Conservation (phyloP, 2,888 invertebrate species). For the Chydorus sphaericus region DNA sequence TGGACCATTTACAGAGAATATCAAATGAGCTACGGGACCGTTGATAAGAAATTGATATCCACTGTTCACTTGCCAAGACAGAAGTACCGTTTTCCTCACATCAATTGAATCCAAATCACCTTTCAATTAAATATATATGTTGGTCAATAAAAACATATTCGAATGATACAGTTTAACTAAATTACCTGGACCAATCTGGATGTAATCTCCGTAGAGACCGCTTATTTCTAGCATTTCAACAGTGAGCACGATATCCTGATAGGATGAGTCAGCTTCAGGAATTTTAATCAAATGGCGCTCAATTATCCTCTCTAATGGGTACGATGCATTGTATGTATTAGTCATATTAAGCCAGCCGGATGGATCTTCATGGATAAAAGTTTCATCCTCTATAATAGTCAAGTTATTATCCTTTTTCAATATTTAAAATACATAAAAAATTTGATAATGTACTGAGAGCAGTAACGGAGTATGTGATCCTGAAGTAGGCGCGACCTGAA, state of each 20-base stretch:
- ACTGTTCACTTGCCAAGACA: background rate
- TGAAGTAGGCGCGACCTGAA: background rate
- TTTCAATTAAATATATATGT: background rate
- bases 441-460: background rate
- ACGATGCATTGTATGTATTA: no score
- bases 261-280: background rate
- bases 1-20: background rate
- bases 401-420: no score
- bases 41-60: background rate
- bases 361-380: no score
- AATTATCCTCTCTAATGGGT: background rate
- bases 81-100: background rate
- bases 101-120: background rate
- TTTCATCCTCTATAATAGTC: no score
- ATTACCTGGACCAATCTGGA: background rate
- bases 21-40: constrained; percentile 3
- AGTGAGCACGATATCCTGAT: background rate
- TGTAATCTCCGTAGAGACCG: background rate
- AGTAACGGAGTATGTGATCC: background rate
- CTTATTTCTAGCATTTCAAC: background rate
- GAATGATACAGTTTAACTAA: background rate
- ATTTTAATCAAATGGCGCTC: background rate
- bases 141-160: background rate
- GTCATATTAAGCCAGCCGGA: no score
- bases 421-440: background rate